Evolutionary conservation across 2,888 invertebrate species (phyloP).

Genomic region (Melanargia galathea): DNA sequence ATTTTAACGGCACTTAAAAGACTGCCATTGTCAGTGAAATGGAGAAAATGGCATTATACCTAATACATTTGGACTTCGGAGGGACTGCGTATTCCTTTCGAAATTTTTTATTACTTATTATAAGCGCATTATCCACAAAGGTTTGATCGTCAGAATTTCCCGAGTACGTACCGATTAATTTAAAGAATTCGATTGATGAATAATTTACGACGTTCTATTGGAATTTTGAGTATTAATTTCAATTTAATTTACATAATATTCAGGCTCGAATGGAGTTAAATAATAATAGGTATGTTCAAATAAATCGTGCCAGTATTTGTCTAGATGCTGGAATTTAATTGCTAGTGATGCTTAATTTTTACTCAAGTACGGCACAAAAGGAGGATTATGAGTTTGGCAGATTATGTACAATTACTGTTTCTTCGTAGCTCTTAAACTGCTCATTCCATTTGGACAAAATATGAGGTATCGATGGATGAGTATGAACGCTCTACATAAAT

Average conservation of each 20-base stretch:
- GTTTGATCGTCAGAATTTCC: conserved; percentile 30
- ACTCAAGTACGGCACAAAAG: too few species aligned
- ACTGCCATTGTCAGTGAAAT: conserved; percentile 6
- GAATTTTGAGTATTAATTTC: conserved; percentile 19
- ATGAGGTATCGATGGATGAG: too few species aligned
- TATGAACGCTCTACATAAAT: too few species aligned
- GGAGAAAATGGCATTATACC: not conserved
- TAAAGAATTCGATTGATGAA: conserved; percentile 33
- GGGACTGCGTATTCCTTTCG: conserved; percentile 18
- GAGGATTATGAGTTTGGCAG: too few species aligned
- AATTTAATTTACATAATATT: conserved; percentile 9
- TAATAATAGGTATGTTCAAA: not conserved
- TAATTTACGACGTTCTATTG: conserved; percentile 21
- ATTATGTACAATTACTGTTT: too few species aligned
- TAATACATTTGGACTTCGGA: not conserved
- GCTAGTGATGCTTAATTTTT: not conserved
- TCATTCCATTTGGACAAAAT: too few species aligned
- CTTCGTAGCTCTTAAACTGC: too few species aligned
- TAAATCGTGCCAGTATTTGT: not conserved
- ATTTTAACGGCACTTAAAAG: not conserved
- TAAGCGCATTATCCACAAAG: conserved; percentile 25
- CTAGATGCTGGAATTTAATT: conserved; percentile 1
- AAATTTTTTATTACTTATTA: conserved; percentile 21
- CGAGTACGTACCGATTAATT: conserved; percentile 29
- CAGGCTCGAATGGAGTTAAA: not conserved